Evolutionary conservation across 2,888 invertebrate species (phyloP).

Genomic region (Drosophila kokeensis): DNA sequence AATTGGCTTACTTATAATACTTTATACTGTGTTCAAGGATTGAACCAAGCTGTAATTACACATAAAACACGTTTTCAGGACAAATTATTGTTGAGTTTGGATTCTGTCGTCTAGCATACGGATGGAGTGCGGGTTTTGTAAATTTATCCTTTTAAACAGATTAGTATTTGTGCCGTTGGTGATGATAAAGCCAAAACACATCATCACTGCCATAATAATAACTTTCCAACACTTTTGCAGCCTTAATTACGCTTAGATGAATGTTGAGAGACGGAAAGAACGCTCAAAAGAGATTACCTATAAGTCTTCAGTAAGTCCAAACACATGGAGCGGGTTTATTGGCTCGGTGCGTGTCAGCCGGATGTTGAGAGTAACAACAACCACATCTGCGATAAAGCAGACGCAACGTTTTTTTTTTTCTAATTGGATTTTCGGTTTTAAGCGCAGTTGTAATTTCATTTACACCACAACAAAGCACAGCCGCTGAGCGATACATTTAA

Average conservation of each 20-base stretch:
- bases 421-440: conserved; percentile 81
- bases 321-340: background rate
- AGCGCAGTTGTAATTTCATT: conserved; percentile 80
- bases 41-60: background rate
- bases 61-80: background rate
- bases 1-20: conserved; percentile 19
- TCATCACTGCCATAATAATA: background rate
- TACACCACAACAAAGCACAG: conserved; percentile 57
- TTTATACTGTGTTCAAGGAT: background rate
- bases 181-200: background rate
- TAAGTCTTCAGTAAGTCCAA: conserved; percentile 6
- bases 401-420: conserved; percentile 49
- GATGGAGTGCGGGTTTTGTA: background rate
- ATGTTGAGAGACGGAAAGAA: conserved; percentile 2
- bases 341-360: conserved; percentile 34
- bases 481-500: conserved; percentile 65
- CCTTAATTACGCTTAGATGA: background rate
- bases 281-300: background rate
- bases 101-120: background rate
- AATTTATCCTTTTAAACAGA: background rate
- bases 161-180: background rate
- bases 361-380: conserved; percentile 32
- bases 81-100: background rate
- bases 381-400: conserved; percentile 62
- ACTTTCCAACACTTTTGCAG: background rate